Evolutionary conservation across 2,113 vertebrate genomes (phyloP).

Genomic region (Nansenia antarctica): DNA sequence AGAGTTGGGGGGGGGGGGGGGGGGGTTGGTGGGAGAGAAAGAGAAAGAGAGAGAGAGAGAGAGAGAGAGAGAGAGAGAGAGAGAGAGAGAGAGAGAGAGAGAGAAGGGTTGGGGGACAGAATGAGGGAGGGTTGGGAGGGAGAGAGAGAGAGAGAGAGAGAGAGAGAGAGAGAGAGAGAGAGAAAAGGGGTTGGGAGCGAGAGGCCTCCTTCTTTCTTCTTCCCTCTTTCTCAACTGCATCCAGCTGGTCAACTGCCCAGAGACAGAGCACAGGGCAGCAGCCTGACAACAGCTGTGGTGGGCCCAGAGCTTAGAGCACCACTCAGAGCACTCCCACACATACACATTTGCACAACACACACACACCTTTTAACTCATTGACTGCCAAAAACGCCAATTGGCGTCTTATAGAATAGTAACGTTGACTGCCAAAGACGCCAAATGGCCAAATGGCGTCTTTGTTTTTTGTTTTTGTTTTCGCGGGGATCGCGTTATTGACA

Average conservation of each 20-base stretch:
- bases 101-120: background rate
- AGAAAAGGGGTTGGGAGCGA: too few relatives aligned
- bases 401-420: too few relatives aligned
- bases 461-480: too few relatives aligned
- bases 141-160: background rate
- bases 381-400: too few relatives aligned
- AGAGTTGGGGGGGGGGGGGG: conserved; percentile 12
- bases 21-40: background rate
- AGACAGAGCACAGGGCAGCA: conserved; percentile 34
- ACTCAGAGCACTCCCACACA: background rate
- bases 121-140: background rate
- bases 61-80: background rate
- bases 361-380: background rate
- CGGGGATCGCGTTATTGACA: too few relatives aligned
- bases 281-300: conserved; percentile 46
- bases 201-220: background rate
- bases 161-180: conserved; percentile 10
- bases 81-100: conserved; percentile 19
- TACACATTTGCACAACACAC: background rate
- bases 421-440: too few relatives aligned
- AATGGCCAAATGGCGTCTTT: too few relatives aligned
- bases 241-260: conserved; percentile 50
- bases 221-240: conserved; percentile 21
- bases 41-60: background rate
- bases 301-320: background rate